A percentile compares a stretch with the other conserved stretches of the same genome.
phyloP scores from a whole-genome alignment of 2,888 invertebrate species.

The Euzophera pinguis region DNA sequence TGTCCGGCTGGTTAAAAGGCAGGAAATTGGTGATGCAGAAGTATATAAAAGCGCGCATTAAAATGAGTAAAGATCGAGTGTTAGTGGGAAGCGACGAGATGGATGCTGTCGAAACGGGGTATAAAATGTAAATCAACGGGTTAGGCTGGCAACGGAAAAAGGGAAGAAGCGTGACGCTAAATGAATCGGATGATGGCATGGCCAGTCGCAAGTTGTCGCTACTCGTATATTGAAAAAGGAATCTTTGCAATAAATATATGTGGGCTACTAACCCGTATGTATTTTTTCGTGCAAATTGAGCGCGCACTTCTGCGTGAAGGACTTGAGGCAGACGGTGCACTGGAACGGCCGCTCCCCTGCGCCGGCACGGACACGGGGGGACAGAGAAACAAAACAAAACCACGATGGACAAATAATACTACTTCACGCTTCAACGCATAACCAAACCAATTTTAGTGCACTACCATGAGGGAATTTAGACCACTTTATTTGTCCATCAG shows the following conservation, averaged over 20 bases:
- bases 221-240: constrained; percentile 54
- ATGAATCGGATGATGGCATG: constrained; percentile 60
- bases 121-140: constrained; percentile 67
- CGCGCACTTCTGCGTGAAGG: constrained; percentile 82
- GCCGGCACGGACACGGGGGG: constrained; percentile 65
- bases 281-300: constrained; percentile 82
- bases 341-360: constrained; percentile 82
- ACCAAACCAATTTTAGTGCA: constrained; percentile 32
- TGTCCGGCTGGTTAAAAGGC: constrained; percentile 52
- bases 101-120: constrained; percentile 60
- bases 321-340: constrained; percentile 82
- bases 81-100: constrained; percentile 75
- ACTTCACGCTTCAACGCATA: constrained; percentile 32
- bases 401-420: constrained; percentile 78
- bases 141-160: constrained; percentile 75
- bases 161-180: constrained; percentile 74
- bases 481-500: constrained; percentile 75
- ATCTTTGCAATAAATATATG: constrained; percentile 67
- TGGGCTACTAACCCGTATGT: constrained; percentile 82
- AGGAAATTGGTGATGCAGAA: constrained; percentile 62
- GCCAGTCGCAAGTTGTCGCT: constrained; percentile 54
- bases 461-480: constrained; percentile 70
- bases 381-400: constrained; percentile 80
- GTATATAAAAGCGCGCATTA: constrained; percentile 64
- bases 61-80: constrained; percentile 63